Conservation (phyloP, 2,113 vertebrate species). For the Pachyramphus minor region DNA sequence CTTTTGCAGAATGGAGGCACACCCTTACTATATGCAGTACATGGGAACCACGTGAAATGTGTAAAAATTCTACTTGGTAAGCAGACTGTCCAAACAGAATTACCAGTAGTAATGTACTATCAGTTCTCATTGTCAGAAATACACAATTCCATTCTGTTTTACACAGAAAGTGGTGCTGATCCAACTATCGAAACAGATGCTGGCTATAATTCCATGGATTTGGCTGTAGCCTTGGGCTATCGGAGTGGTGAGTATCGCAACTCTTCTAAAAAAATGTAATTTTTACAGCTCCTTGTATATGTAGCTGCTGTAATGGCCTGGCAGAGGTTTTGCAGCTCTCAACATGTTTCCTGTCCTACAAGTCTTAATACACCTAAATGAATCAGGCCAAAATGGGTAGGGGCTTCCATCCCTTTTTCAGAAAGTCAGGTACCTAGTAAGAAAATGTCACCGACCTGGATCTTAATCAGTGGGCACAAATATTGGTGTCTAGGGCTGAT, state of each 20-base stretch:
- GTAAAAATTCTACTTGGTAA: conserved; percentile 95
- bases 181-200: conserved; percentile 96
- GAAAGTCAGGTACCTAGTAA: background rate
- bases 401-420: background rate
- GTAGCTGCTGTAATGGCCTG: background rate
- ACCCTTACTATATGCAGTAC: conserved; percentile 94
- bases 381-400: background rate
- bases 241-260: conserved; percentile 82
- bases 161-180: conserved; percentile 90
- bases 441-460: background rate
- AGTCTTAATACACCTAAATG: background rate
- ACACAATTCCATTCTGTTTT: conserved; percentile 1
- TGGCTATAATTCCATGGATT: conserved; percentile 97
- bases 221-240: conserved; percentile 94
- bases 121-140: background rate
- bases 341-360: background rate
- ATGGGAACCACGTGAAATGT: conserved; percentile 96
- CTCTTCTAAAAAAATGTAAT: background rate
- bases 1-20: conserved; percentile 92
- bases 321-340: background rate
- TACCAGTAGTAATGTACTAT: background rate
- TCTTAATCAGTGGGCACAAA: background rate
- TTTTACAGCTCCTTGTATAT: background rate
- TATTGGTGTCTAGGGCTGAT: background rate
- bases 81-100: background rate